phyloP scores from a whole-genome alignment of 2,888 invertebrate genomes.

The Drosophila maculinotata region DNA sequence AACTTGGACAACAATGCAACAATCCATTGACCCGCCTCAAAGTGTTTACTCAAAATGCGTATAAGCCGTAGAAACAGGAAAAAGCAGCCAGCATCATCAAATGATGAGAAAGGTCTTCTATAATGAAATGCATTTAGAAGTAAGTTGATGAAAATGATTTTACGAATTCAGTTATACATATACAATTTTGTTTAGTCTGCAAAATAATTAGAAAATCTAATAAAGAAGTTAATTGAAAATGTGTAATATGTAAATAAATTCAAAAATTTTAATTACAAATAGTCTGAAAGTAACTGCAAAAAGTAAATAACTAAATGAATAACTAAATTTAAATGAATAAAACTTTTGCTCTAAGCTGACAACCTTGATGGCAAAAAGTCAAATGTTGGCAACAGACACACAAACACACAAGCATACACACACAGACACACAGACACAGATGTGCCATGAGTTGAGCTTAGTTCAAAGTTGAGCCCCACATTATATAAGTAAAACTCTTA shows the following conservation, averaged over 20 bases:
- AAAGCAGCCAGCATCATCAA: not conserved
- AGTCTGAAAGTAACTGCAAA: slow-evolving; percentile 8
- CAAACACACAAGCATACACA: slow-evolving; percentile 1
- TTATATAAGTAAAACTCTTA: slow-evolving; percentile 18
- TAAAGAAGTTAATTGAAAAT: slow-evolving; percentile 4
- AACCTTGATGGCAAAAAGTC: slow-evolving; percentile 34
- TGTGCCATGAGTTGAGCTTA: slow-evolving; percentile 11
- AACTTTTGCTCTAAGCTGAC: slow-evolving; percentile 30
- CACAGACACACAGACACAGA: slow-evolving; percentile 1
- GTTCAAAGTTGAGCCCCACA: slow-evolving; percentile 18
- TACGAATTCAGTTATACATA: too few species aligned
- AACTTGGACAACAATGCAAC: slow-evolving; percentile 37
- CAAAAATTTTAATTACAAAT: slow-evolving; percentile 25
- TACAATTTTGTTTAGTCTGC: too few species aligned
- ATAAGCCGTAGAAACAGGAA: slow-evolving; percentile 8
- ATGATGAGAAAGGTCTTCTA: not conserved
- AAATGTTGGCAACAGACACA: slow-evolving; percentile 19
- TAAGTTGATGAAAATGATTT: too few species aligned
- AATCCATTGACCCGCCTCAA: slow-evolving; percentile 36
- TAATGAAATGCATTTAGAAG: not conserved
- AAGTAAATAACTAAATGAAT: slow-evolving; percentile 27
- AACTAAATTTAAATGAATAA: slow-evolving; percentile 35
- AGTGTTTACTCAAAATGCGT: slow-evolving; percentile 7
- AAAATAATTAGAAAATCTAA: not conserved
- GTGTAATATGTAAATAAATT: not conserved